phyloP scores from a whole-genome alignment of 1,140 invertebrate genomes.

The Drosophila sproati region DNA sequence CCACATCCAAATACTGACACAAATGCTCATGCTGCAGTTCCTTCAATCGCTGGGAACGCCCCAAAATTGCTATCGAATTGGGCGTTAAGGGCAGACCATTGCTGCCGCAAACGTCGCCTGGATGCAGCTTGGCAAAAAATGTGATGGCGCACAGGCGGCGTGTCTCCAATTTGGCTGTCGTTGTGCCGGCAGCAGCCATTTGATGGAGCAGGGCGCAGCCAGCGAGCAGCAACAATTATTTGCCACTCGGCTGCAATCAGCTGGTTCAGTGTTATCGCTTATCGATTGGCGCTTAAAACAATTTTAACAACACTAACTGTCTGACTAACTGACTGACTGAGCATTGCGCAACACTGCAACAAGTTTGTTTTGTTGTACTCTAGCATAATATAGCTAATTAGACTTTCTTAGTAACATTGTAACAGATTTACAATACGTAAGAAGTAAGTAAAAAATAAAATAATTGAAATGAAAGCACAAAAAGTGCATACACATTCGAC shows the following conservation, averaged over 20 bases:
- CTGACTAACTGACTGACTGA: not conserved
- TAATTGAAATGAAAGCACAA: not conserved
- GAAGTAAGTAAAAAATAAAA: too few relatives aligned
- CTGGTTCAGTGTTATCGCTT: constrained; percentile 14
- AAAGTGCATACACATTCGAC: too few relatives aligned
- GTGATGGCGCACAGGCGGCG: constrained; percentile 91
- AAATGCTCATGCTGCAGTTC: constrained; percentile 92
- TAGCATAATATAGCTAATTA: not conserved
- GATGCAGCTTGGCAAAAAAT: constrained; percentile 95
- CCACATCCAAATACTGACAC: constrained; percentile 95
- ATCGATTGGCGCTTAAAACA: constrained; percentile 9
- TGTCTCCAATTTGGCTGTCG: constrained; percentile 42
- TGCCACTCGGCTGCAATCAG: constrained; percentile 29
- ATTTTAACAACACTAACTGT: constrained; percentile 11
- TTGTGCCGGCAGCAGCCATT: constrained; percentile 43
- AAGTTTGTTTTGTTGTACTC: constrained; percentile 31
- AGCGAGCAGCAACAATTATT: constrained; percentile 45
- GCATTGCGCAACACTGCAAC: constrained; percentile 41
- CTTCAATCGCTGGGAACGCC: constrained; percentile 93
- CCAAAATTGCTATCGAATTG: constrained; percentile 97
- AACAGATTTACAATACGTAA: not conserved
- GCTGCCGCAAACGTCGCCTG: constrained; percentile 96
- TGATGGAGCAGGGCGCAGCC: constrained; percentile 44
- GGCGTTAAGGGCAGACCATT: constrained; percentile 98
- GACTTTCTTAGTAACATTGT: constrained; percentile 1